A percentile compares a stretch with the other conserved stretches of the same genome.
Conservation (phyloP, 2,797 vertebrate genomes). For the Botia almorhae region DNA sequence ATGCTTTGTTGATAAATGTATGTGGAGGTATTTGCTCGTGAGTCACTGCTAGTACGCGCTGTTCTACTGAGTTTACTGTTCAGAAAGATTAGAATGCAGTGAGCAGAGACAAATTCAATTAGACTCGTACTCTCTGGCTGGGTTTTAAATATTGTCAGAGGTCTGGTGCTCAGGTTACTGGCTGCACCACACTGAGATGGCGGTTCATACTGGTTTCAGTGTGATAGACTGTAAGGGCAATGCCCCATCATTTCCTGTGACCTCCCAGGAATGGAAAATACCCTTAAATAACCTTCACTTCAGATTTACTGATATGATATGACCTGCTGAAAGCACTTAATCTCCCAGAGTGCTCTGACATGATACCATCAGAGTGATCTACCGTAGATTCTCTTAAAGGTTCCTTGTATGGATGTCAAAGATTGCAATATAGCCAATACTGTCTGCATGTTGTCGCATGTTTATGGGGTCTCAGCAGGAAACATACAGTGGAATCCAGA, state of each 20-base stretch:
- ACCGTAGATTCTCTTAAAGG: constrained; percentile 35
- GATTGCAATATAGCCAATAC: not conserved
- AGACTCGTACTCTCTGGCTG: constrained; percentile 50
- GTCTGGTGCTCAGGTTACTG: constrained; percentile 52
- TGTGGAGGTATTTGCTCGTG: not conserved
- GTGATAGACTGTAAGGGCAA: constrained; percentile 58
- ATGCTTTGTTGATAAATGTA: not conserved
- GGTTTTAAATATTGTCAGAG: constrained; percentile 51
- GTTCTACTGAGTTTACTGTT: not conserved
- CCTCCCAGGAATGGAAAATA: constrained; percentile 42
- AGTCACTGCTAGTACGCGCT: not conserved
- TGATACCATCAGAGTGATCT: constrained; percentile 54
- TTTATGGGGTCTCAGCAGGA: too few species aligned
- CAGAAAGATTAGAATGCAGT: constrained; percentile 28
- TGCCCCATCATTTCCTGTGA: constrained; percentile 53
- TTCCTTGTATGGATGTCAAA: not conserved
- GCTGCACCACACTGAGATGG: constrained; percentile 48
- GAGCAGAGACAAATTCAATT: constrained; percentile 6
- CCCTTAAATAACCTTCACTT: constrained; percentile 41
- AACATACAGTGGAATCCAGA: too few species aligned
- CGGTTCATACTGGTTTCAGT: constrained; percentile 61
- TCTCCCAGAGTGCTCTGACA: constrained; percentile 47
- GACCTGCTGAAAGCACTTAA: constrained; percentile 58
- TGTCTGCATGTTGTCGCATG: too few species aligned
- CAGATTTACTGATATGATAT: constrained; percentile 67